Percentiles rank a stretch among this genome's conserved stretches.
phyloP scores from a whole-genome alignment of 2,888 invertebrate species.

The Aspidiotus destructor region DNA sequence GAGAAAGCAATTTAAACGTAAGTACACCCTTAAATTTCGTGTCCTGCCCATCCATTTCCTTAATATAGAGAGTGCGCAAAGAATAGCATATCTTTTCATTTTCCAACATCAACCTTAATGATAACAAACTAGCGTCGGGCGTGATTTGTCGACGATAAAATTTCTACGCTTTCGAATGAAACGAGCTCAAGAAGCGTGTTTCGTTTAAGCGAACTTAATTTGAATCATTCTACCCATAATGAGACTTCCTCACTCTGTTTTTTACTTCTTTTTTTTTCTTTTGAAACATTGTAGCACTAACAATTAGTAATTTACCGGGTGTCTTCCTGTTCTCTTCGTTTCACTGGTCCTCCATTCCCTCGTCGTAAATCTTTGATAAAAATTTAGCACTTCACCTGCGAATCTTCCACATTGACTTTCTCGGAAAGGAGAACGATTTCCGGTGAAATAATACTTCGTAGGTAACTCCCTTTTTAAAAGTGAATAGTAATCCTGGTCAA shows the following conservation, averaged over 20 bases:
- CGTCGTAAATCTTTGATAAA: too few relatives aligned
- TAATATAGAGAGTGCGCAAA: constrained; percentile 10
- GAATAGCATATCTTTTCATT: constrained; percentile 24
- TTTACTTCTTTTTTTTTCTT: neutral
- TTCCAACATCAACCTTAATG: constrained; percentile 22
- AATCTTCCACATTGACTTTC: too few relatives aligned
- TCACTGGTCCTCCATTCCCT: too few relatives aligned
- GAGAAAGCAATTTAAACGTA: constrained; percentile 28
- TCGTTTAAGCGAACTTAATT: constrained; percentile 12
- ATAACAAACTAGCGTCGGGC: constrained; percentile 19
- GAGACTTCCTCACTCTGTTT: neutral
- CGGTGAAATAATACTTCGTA: too few relatives aligned
- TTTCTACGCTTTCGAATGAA: neutral
- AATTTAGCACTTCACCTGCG: too few relatives aligned
- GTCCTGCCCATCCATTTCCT: constrained; percentile 22
- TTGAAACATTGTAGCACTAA: neutral
- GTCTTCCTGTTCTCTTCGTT: too few relatives aligned
- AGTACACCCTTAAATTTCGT: constrained; percentile 29
- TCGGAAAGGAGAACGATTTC: too few relatives aligned
- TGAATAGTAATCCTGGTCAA: too few relatives aligned
- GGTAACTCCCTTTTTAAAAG: too few relatives aligned
- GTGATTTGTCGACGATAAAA: constrained; percentile 5
- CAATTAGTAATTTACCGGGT: neutral
- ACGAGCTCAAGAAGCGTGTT: neutral
- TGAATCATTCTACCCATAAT: constrained; percentile 3